Evolutionary conservation across 1,140 invertebrate species (phyloP), one percentile per base, ranked within the genome.

Genomic region (Eupeodes corollae): DNA sequence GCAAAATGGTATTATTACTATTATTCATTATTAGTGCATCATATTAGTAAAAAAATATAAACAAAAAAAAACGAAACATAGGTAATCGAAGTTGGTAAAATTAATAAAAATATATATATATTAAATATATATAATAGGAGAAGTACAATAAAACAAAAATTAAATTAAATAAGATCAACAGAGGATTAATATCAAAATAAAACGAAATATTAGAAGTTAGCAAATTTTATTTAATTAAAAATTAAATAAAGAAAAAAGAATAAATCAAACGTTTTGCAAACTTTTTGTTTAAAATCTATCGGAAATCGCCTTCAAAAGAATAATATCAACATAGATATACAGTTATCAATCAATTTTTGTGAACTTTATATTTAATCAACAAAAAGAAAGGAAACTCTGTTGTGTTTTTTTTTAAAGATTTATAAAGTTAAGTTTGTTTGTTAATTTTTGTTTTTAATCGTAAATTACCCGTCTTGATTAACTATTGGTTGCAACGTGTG

Each of bases 401-500:
- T 34, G 44, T 45, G 52, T 56, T 49, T 53, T 46, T 41, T 42
- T 42, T 40, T 40, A 35, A 41, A n/a, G 40, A n/a, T 41, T 41
- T 19, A 41, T 15, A 19, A 15, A 41, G 16, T 41, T 41, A 6
- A 15, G 11, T 45, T 32, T 44, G 26, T 40, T 56, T 46, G 13
- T 41, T 41, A 16, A 15, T 38, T 21, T 51, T 56, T 57, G 50
- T 59, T 26, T 26, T 50, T 59, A 61, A 63, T 65, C 63, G 63
- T 63, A 61, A 67, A 67, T 66, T 68, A 68, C 65, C 80, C 79
- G 69, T 83, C 80, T 51, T 73, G 62, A 69, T 83, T 83, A 56
- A 76, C 72, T 58, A 78, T 73, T 47, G 80, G 78, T 64, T 78
- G 73, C 19, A 79, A 78, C 56, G 75, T 79, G 68, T 83, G 83